These are phyloP conservation scores for Athetis lepigone DNA, from an alignment of 2,888 invertebrate genomes.

Conservation along the genomic window DNA sequence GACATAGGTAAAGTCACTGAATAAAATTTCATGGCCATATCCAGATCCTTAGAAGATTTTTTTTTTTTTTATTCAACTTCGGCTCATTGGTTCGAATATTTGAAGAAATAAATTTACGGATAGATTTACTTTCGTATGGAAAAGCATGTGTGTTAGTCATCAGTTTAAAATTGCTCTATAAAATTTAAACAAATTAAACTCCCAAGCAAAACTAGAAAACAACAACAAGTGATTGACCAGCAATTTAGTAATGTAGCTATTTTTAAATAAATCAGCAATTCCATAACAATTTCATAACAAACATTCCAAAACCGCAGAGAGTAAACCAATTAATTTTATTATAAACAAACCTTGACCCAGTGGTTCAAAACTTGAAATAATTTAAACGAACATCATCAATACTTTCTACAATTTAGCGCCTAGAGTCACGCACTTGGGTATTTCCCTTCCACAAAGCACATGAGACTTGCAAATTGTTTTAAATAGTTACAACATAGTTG, in stretches of 20 bases:
- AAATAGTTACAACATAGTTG: constrained; percentile 69
- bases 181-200: too few species aligned
- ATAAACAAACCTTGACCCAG: constrained; percentile 25
- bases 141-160: too few species aligned
- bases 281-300: not conserved
- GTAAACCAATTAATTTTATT: not conserved
- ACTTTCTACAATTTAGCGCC: constrained; percentile 63
- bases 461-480: constrained; percentile 73
- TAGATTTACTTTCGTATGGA: too few species aligned
- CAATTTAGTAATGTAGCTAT: not conserved
- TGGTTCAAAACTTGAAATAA: not conserved
- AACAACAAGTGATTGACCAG: not conserved
- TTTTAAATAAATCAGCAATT: not conserved
- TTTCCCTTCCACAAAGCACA: constrained; percentile 66
- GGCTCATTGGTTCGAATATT: too few species aligned
- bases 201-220: too few species aligned
- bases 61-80: too few species aligned
- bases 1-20: too few species aligned
- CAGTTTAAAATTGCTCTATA: not conserved
- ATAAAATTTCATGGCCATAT: too few species aligned
- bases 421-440: constrained; percentile 57
- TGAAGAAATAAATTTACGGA: too few species aligned
- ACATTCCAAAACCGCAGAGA: constrained; percentile 17
- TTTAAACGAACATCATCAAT: constrained; percentile 20
- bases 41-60: too few species aligned